Conservation (phyloP, 1,140 invertebrate species). For the Heliconius himera region DNA sequence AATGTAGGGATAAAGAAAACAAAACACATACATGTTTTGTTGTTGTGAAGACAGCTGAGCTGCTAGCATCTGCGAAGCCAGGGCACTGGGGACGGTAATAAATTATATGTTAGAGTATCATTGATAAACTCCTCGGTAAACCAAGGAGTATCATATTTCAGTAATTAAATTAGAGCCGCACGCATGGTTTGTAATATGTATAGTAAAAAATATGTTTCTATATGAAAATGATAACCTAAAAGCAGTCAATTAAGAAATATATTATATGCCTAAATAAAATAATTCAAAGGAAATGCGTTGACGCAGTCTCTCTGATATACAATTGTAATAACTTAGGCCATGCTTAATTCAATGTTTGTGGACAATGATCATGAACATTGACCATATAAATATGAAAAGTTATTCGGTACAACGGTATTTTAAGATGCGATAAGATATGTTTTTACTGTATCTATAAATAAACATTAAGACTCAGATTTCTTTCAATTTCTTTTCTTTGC, state of each 20-base stretch:
- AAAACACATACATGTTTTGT: conserved; percentile 93
- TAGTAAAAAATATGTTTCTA: neutral
- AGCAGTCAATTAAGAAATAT: neutral
- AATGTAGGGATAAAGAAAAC: conserved; percentile 71
- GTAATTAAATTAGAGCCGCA: conserved; percentile 57
- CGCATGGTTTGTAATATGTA: conserved; percentile 48
- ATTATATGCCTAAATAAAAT: neutral
- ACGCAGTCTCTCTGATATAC: conserved; percentile 57
- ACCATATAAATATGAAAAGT: conserved; percentile 39
- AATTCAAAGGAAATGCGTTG: conserved; percentile 37
- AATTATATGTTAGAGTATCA: conserved; percentile 70
- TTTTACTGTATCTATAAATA: neutral
- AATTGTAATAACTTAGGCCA: conserved; percentile 60
- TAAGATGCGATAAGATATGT: neutral
- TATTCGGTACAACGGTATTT: conserved; percentile 32
- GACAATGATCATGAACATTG: conserved; percentile 55
- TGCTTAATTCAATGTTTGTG: conserved; percentile 70
- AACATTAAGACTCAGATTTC: neutral
- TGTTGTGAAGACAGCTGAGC: conserved; percentile 93
- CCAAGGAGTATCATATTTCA: conserved; percentile 32
- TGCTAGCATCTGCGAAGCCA: conserved; percentile 97
- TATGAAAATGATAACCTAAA: neutral
- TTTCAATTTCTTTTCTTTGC: neutral
- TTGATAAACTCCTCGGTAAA: conserved; percentile 27
- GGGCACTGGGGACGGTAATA: conserved; percentile 91